Percentiles rank a stretch among this genome's conserved stretches.
These are phyloP conservation scores for Maniola hyperantus DNA, from an alignment of 2,888 invertebrate genomes.

Conservation along the genomic window DNA sequence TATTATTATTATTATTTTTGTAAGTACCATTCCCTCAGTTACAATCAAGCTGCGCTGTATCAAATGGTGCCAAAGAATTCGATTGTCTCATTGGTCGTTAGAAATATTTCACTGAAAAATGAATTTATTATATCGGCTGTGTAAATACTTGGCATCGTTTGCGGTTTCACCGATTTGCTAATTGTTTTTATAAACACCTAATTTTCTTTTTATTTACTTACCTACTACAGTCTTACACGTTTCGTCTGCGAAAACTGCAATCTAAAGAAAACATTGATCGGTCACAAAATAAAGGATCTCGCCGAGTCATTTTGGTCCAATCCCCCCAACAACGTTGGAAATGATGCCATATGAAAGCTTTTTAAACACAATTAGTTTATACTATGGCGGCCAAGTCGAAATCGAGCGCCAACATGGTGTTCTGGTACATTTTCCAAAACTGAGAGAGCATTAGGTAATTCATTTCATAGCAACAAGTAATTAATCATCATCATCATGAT, in stretches of 20 bases:
- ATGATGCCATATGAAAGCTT: too few species aligned
- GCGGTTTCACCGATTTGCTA: constrained; percentile 28
- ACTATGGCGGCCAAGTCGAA: too few species aligned
- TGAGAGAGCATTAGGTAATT: too few species aligned
- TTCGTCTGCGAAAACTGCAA: not conserved
- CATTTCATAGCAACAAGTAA: too few species aligned
- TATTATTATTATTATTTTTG: too few species aligned
- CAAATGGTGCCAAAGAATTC: constrained; percentile 39
- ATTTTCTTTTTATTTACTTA: constrained; percentile 13
- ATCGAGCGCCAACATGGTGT: too few species aligned
- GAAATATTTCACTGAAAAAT: constrained; percentile 21
- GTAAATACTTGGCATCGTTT: constrained; percentile 30
- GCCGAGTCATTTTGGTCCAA: too few species aligned
- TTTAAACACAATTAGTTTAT: too few species aligned
- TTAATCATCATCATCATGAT: too few species aligned
- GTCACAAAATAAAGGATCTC: not conserved
- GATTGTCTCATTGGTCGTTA: constrained; percentile 20
- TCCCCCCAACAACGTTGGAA: too few species aligned
- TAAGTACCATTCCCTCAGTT: constrained; percentile 40
- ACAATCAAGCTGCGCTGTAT: constrained; percentile 24
- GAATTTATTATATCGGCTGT: constrained; percentile 21
- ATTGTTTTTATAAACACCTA: constrained; percentile 27
- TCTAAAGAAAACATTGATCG: not conserved
- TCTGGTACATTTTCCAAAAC: too few species aligned
- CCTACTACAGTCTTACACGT: not conserved